Evolutionary conservation across 2,797 vertebrate genomes (phyloP).

Genomic region (Scyliorhinus canicula): DNA sequence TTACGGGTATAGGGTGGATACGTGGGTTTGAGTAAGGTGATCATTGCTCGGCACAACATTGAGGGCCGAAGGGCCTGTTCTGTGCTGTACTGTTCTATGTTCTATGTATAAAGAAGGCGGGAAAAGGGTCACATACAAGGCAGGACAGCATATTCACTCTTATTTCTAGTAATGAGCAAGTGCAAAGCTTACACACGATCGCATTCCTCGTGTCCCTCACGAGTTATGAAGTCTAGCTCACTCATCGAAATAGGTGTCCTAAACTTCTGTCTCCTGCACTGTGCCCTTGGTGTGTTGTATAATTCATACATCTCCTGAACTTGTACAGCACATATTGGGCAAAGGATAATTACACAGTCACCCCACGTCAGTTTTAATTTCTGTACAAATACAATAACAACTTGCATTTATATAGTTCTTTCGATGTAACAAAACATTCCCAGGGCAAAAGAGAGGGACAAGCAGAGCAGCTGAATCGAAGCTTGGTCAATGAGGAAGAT

Average conservation of each 20-base stretch:
- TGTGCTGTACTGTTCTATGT: no score
- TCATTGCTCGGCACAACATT: no score
- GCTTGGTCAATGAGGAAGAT: not conserved
- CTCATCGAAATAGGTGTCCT: not conserved
- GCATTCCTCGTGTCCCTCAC: not conserved
- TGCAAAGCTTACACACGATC: not conserved
- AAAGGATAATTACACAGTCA: not conserved
- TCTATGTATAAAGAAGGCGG: not conserved
- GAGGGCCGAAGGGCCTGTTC: no score
- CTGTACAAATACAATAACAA: not conserved
- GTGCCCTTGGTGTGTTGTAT: not conserved
- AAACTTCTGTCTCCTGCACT: not conserved
- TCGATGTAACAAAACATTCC: not conserved
- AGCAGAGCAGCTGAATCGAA: not conserved
- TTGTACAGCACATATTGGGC: not conserved
- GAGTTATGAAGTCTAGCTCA: not conserved
- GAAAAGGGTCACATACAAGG: not conserved
- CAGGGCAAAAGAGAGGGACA: not conserved
- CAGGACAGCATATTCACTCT: not conserved
- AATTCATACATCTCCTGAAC: not conserved
- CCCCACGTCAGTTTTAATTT: not conserved
- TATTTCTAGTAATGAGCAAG: constrained; percentile 17
- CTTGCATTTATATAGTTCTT: not conserved
- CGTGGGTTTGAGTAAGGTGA: no score
- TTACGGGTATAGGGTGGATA: no score